Evolutionary conservation across 1,140 invertebrate species (phyloP), one percentile per base, ranked within the genome.

Genomic region (Philopotamus ludificatus): DNA sequence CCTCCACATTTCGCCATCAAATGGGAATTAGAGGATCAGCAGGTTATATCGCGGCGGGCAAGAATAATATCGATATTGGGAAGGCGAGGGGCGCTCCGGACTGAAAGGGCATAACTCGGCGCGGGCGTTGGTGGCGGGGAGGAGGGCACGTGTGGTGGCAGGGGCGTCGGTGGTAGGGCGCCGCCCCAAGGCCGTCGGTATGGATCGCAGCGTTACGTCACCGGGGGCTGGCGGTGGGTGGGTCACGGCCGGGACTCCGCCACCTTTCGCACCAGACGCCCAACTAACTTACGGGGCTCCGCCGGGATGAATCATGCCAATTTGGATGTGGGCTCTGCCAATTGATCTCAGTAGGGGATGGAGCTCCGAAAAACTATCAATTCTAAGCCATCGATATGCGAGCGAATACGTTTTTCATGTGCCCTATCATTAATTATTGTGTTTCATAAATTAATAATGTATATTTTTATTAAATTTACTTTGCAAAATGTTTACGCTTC

Each of bases 201-300:
- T 47, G 18, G 44, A 47, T 47, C 44, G 44, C 44, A 8, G 44
- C 4, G 44, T 47, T 47, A 47, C 44, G 18, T 7, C 18, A 60
- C 9, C 73, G 58, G 10, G 75, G 76, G 67, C 74, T 75, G 2
- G 76, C 67, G 1, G 76, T 7, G 74, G 9, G 73, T 71, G 16
- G 76, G 75, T 45, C 75, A 64, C 9, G 71, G 54, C 16, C 72
- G 53, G 76, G 75, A 62, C 76, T 34, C 28, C 28, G 28, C 28
- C 28, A 34, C 28, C 28, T 34, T 7, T 12, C 12, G 58, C 1
- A 4, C 4, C 44, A 8, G 8, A 8, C 44, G 3, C 4, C 44
- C 44, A 15, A 47, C 44, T 8, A 20, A 4, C 18, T 47, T 16
- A 16, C 44, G 10, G 44, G 4, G 18, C 7, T n/a, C n/a, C n/a